These are phyloP conservation scores for Callipepla californica DNA, from an alignment of 2,113 vertebrate genomes.

Conservation along the genomic window DNA sequence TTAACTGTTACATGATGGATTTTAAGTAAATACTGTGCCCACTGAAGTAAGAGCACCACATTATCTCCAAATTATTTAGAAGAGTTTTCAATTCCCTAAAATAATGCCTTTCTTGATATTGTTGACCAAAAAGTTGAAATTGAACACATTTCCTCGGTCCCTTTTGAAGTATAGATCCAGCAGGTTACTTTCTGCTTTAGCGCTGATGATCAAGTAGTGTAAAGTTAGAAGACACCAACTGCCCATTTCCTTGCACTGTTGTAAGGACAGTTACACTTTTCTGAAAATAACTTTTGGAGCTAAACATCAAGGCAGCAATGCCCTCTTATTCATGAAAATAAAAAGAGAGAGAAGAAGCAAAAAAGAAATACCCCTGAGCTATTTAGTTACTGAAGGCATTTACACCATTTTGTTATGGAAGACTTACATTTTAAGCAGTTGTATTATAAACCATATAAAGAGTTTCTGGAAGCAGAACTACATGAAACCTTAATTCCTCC, in stretches of 20 bases:
- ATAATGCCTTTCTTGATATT: background rate
- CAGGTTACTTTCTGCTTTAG: background rate
- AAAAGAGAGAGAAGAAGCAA: background rate
- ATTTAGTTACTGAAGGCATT: background rate
- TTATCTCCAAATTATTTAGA: background rate
- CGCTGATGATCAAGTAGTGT: background rate
- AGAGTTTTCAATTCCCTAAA: background rate
- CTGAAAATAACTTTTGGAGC: background rate
- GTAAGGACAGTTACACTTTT: background rate
- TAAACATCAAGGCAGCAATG: background rate
- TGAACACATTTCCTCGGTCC: background rate
- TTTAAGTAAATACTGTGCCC: background rate
- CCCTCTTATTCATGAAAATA: fast-evolving
- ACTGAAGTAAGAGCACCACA: background rate
- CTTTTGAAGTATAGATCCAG: background rate
- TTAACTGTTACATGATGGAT: background rate
- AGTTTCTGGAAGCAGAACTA: background rate
- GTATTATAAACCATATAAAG: background rate
- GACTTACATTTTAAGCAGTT: background rate
- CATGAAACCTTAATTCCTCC: background rate
- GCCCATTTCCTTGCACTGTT: background rate
- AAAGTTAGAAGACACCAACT: too few species aligned
- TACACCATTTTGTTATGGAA: background rate
- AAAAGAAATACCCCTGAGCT: background rate
- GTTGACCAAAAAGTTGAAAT: background rate